Evolutionary conservation across 2,888 invertebrate species (phyloP).

Genomic region (Pseudanteris insignis): DNA sequence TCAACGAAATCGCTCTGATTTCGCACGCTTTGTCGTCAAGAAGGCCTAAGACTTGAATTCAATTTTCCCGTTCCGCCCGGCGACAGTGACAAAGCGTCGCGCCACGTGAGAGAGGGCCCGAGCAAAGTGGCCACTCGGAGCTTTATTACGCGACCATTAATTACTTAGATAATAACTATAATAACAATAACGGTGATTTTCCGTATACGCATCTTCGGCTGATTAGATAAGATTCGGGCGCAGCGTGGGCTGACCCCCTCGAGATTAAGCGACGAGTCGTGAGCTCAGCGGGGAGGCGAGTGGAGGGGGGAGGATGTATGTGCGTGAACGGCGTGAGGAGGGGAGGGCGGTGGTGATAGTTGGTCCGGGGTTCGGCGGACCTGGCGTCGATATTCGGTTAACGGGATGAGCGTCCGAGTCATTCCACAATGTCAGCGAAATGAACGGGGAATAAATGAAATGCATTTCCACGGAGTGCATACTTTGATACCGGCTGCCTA

Average conservation of each 20-base stretch:
- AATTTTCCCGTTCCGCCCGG: slow-evolving; percentile 29
- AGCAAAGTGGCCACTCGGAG: slow-evolving; percentile 35
- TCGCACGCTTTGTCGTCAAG: slow-evolving; percentile 39
- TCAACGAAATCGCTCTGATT: slow-evolving; percentile 38
- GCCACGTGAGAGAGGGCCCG: slow-evolving; percentile 32
- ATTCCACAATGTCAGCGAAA: slow-evolving; percentile 63
- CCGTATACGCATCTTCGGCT: slow-evolving; percentile 30
- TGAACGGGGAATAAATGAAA: slow-evolving; percentile 61
- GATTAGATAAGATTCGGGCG: slow-evolving; percentile 35
- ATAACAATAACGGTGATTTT: slow-evolving; percentile 42
- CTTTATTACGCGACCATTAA: slow-evolving; percentile 43
- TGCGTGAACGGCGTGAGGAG: too few relatives aligned
- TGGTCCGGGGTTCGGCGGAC: slow-evolving; percentile 20
- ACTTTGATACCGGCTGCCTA: slow-evolving; percentile 62
- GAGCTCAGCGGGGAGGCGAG: too few relatives aligned
- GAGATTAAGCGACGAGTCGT: slow-evolving; percentile 7
- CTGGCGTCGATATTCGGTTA: slow-evolving; percentile 48
- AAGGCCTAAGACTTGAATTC: slow-evolving; percentile 25
- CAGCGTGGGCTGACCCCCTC: slow-evolving; percentile 10
- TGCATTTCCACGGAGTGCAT: slow-evolving; percentile 63
- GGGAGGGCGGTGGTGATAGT: too few relatives aligned
- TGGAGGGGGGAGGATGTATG: too few relatives aligned
- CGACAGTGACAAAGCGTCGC: slow-evolving; percentile 39
- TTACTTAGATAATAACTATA: slow-evolving; percentile 41
- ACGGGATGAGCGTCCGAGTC: slow-evolving; percentile 50